Evolutionary conservation across 2,113 vertebrate species (phyloP), one percentile per base, ranked within the genome.

Genomic region (Alligator mississippiensis): DNA sequence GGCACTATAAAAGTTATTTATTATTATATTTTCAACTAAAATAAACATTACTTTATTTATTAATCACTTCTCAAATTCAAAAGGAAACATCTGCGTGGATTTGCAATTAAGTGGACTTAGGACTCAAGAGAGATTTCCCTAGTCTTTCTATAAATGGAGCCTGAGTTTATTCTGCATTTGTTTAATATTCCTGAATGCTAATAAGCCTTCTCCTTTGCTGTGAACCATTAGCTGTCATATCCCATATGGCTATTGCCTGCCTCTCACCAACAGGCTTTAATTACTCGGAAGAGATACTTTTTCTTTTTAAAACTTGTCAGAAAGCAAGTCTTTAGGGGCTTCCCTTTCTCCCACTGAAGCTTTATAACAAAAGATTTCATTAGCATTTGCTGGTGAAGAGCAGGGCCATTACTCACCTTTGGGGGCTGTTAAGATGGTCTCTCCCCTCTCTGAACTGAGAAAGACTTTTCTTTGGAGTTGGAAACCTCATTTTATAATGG

Each of bases 71-170:
- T 85, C 72, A 77, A 22, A 95, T 96, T 90, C 84, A 91, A 97
- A 47, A 90, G 74, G 94, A 94, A 97, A 95, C 96, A 95, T 96
- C 96, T 96, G 96, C 94, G 82, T 87, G n/a, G 80, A 93, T 93
- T 95, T 34, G 78, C 93, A 89, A 84, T 94, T 90, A 88, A 96
- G 84, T 82, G 80, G 72, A 30, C 66, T 89, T 95, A 88, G 70
- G 81, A 93, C 90, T 92, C 4, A 28, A 85, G 94, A 0, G 5
- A 96, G 92, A 93, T 88, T 93, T 96, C 84, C 96, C 95, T 66
- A 28, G 64, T 30, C 80, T 28, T 88, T 58, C 94, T 88, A 92
- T 83, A 86, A 91, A 93, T 77, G 89, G 88, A 66, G 61, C 70
- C 8, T 1, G 60, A 55, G 38, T 84, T 90, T 64, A 68, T 70